Evolutionary conservation across 1,140 invertebrate species (phyloP), one percentile per base, ranked within the genome.

Genomic region (Yoshiicerus persimilis): DNA sequence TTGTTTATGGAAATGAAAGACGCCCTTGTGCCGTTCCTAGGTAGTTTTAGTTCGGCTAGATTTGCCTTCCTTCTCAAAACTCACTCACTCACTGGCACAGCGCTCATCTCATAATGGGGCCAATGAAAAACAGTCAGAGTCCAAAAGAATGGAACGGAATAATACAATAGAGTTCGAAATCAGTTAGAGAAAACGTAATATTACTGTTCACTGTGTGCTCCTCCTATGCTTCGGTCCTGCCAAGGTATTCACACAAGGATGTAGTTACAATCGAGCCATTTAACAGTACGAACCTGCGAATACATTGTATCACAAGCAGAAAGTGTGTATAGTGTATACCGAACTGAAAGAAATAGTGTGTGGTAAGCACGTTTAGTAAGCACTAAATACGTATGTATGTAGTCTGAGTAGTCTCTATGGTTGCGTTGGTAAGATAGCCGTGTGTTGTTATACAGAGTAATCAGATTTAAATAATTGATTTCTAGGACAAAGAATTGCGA

Each of bases 401-500:
- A 41, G 47, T 4, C 47, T 1, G 27, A 32, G 27, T 70, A 16
- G 25, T 16, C 8, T 30, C 13, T 70, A 25, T 70, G 10, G 23
- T 70, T 70, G 27, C 13, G 13, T 30, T 70, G 66, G 66, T 32
- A 56, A 70, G 66, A n/a, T 56, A 56, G 47, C 47, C 6, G 20
- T 56, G 47, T 56, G 47, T 41, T 23, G 66, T 11, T 30, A 11
- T 70, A 27, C 16, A 25, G 13, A 6, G 66, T 27, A 70, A 70
- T 27, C 11, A 27, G 34, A 83, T 83, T 83, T 83, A 83, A 83
- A 83, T 83, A 83, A 83, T 83, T 83, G 77, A 83, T 83, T 83
- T 36, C 34, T 83, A 34, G 77, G 34, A 83, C 77, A 83, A 83
- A 83, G 77, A 83, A 83, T 83, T 38, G 77, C 77, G 77, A 83